Percentiles rank a stretch among this genome's conserved stretches.
Evolutionary conservation across 2,113 vertebrate genomes (phyloP).

Genomic region (Ictidomys tridecemlineatus): DNA sequence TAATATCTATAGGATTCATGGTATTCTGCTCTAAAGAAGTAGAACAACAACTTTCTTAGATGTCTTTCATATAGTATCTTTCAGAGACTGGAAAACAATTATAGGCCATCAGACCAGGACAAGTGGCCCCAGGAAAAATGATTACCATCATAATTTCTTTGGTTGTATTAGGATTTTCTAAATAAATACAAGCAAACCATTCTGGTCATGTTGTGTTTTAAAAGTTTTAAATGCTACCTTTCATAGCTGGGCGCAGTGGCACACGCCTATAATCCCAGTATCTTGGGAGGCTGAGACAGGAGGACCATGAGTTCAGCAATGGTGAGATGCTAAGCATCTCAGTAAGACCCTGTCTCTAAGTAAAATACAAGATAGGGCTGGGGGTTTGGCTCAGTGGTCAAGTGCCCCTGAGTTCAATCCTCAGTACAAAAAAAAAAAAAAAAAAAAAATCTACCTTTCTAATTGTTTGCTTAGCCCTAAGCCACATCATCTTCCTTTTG

Average conservation of each 20-base stretch:
- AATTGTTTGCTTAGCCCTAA: slow-evolving; percentile 3
- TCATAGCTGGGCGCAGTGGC: neutral
- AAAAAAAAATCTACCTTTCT: slow-evolving; percentile 18
- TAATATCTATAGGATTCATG: neutral
- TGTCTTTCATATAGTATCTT: slow-evolving; percentile 6
- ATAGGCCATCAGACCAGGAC: neutral
- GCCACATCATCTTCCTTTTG: neutral
- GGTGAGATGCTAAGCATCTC: too few relatives aligned
- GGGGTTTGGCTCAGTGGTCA: too few relatives aligned
- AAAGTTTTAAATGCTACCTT: slow-evolving; percentile 5
- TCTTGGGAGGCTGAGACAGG: too few relatives aligned
- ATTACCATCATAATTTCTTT: neutral
- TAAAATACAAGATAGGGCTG: too few relatives aligned
- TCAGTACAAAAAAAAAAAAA: too few relatives aligned
- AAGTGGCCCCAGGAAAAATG: neutral
- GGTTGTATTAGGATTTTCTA: slow-evolving; percentile 24
- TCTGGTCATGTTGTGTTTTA: neutral
- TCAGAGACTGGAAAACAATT: neutral
- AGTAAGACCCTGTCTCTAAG: too few relatives aligned
- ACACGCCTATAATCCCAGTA: too few relatives aligned
- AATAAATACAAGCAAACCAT: slow-evolving; percentile 43
- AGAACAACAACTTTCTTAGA: neutral
- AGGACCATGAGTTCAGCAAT: too few relatives aligned
- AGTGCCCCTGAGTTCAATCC: too few relatives aligned
- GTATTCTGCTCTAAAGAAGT: neutral